phyloP scores from a whole-genome alignment of 1,140 invertebrate genomes.

The Papilio polytes region DNA sequence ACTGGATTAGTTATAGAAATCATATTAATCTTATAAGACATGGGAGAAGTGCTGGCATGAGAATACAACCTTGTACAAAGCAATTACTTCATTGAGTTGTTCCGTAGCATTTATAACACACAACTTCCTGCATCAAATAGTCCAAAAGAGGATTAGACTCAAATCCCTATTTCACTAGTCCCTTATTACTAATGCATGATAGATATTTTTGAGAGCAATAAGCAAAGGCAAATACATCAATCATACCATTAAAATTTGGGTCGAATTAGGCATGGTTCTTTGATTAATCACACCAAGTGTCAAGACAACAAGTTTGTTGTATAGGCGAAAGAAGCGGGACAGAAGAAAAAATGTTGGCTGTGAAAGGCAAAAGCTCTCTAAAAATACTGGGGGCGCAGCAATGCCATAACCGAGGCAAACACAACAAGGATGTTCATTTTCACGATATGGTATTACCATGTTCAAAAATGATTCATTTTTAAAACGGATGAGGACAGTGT shows the following conservation, averaged over 20 bases:
- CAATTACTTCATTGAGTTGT: background rate
- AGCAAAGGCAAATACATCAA: no score
- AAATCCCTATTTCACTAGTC: background rate
- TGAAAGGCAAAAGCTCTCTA: no score
- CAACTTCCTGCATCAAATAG: background rate
- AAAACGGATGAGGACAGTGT: background rate
- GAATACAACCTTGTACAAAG: background rate
- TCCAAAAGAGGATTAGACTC: background rate
- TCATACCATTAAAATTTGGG: no score
- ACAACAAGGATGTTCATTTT: background rate
- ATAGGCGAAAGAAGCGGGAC: no score
- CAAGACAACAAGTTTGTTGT: no score
- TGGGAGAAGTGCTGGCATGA: background rate
- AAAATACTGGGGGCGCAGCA: no score
- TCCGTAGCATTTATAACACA: background rate
- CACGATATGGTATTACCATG: background rate
- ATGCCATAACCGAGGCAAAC: background rate
- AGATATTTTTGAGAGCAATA: no score
- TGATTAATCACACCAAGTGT: no score
- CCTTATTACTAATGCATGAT: background rate
- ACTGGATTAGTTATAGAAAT: conserved; percentile 32
- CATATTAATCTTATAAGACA: background rate
- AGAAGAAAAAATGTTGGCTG: no score
- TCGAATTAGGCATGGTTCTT: no score
- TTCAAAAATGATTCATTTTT: background rate